Evolutionary conservation across 2,797 vertebrate species (phyloP), one percentile per base, ranked within the genome.

Genomic region (Notolabrus celidotus): DNA sequence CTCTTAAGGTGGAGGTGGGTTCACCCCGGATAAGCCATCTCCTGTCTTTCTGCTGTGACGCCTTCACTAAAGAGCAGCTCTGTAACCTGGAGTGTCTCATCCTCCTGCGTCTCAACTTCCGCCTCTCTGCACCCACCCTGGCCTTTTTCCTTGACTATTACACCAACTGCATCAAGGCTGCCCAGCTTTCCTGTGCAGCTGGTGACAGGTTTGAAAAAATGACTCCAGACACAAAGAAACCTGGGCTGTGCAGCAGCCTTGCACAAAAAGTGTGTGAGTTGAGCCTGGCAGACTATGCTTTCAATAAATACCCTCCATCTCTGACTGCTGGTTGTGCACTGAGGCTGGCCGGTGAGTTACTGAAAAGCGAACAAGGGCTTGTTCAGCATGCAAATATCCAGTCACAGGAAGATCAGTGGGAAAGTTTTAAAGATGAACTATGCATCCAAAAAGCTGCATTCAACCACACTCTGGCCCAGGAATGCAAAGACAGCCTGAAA

Each of bases 111-210:
- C 94, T 99, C 20, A 80, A 90, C 49, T 99, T 97, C 89, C 83
- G 92, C 25, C 74, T 99, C 27, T 82, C 88, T 15, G 94, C 96
- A 0, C 97, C 98, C 27, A 99, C 96, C 4, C 62, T 96, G 69
- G 95, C 92, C 82, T 98, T 97, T 88, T 99, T 99, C 79, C 85
- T 99, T 46, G 96, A 98, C 75, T 94, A 96, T 71, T 97, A 96
- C 91, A 91, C 90, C 71, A 90, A 85, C 62, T 72, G 58, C 11
- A 52, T 74, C 0, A 60, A 75, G 49, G 67, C 83, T 8, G 39
- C 43, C 3, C 56, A 43, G 39, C 25, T 61, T 12, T 39, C 34
- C 15, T 22, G 60, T 25, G 9, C 31, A 25, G 0, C 57, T 12
- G 46, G 58, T 27, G 27, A 19, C 7, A 10, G 22, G 3, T 45